Percentiles rank a stretch among this genome's conserved stretches.
Conservation (phyloP, 2,797 vertebrate genomes). For the Siniperca undulata region DNA sequence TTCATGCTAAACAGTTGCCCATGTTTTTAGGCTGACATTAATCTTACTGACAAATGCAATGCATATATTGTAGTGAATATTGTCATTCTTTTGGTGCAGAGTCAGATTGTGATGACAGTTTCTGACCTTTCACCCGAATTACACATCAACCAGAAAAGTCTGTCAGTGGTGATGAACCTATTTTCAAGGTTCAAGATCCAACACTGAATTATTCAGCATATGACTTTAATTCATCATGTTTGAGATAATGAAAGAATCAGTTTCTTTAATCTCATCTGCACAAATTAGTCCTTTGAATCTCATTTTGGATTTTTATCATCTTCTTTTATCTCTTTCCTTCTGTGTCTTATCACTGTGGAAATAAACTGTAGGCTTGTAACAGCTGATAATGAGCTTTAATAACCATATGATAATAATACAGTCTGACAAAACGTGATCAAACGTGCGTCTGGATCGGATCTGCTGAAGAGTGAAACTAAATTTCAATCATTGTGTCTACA, state of each 20-base stretch:
- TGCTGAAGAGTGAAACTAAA: not conserved
- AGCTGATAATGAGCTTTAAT: slow-evolving; percentile 30
- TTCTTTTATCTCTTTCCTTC: slow-evolving; percentile 2
- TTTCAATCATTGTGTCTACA: not conserved
- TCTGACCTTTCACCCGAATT: slow-evolving; percentile 14
- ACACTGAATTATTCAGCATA: slow-evolving; percentile 27
- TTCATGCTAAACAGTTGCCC: slow-evolving; percentile 30
- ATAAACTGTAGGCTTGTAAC: slow-evolving; percentile 27
- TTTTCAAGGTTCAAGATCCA: not conserved
- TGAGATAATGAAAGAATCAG: slow-evolving; percentile 46
- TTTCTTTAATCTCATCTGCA: slow-evolving; percentile 45
- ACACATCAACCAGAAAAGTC: not conserved
- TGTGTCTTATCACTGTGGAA: slow-evolving; percentile 25
- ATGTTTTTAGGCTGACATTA: not conserved
- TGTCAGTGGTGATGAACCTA: not conserved
- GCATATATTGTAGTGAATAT: not conserved
- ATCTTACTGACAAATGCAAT: slow-evolving; percentile 15
- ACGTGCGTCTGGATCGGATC: not conserved
- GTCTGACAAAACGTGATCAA: not conserved
- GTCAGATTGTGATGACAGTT: not conserved
- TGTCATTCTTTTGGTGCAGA: not conserved
- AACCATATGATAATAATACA: slow-evolving; percentile 19
- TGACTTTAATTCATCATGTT: slow-evolving; percentile 21
- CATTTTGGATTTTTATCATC: slow-evolving; percentile 7
- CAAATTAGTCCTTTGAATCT: slow-evolving; percentile 41